Conservation (phyloP, 2,797 vertebrate genomes). For the Anableps anableps region DNA sequence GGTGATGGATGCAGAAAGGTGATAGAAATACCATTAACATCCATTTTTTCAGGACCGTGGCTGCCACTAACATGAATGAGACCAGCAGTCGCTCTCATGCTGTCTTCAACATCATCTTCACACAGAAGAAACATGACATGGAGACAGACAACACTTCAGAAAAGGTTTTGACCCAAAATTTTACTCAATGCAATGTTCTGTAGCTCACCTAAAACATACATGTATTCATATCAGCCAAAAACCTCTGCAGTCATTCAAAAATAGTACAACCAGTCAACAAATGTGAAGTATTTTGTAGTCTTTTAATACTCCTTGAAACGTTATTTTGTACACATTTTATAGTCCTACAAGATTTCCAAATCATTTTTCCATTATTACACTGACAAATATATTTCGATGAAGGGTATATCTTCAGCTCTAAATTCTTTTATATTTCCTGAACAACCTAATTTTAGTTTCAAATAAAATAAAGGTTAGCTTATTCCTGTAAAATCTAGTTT, state of each 20-base stretch:
- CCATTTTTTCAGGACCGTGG: constrained; percentile 87
- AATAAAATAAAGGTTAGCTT: neutral
- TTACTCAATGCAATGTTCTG: neutral
- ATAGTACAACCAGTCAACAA: neutral
- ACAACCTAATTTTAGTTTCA: neutral
- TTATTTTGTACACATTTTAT: neutral
- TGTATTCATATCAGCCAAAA: neutral
- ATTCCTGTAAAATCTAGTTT: neutral
- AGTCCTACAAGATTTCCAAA: neutral
- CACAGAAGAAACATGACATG: constrained; percentile 91
- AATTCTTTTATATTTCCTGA: neutral
- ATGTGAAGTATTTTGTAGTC: neutral
- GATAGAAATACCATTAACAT: neutral
- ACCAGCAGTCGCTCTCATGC: constrained; percentile 98
- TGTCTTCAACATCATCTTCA: constrained; percentile 99
- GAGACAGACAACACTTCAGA: constrained; percentile 92
- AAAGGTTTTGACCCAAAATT: constrained; percentile 81
- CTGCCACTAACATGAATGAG: constrained; percentile 99
- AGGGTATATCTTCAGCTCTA: neutral
- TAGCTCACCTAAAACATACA: neutral
- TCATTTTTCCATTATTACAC: neutral
- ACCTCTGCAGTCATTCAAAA: neutral
- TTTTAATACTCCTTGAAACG: neutral
- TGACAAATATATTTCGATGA: neutral
- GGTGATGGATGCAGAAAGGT: neutral